phyloP scores from a whole-genome alignment of 2,113 vertebrate genomes.

The Corapipo altera region DNA sequence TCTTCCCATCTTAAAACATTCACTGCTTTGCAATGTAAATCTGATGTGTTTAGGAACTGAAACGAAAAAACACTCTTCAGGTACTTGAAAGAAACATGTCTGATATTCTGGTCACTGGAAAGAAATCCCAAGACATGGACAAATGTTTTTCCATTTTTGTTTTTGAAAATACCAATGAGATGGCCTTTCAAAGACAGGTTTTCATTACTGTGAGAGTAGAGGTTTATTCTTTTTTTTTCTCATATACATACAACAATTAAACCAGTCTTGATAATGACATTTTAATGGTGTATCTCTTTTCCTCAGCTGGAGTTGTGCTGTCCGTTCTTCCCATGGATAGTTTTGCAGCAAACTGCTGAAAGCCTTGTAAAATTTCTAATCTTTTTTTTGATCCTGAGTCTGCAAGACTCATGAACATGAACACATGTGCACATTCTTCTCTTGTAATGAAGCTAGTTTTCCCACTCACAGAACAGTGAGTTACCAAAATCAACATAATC shows the following conservation, averaged over 20 bases:
- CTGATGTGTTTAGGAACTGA: background rate
- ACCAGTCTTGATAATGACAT: background rate
- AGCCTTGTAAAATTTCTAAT: background rate
- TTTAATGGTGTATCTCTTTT: background rate
- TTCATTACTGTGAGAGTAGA: background rate
- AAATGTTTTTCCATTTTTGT: accelerated
- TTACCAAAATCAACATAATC: background rate
- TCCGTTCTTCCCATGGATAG: background rate
- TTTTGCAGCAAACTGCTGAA: background rate
- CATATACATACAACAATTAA: background rate
- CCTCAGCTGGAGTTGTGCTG: background rate
- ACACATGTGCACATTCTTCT: background rate
- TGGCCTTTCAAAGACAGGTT: background rate
- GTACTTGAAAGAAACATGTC: background rate
- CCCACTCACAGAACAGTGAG: background rate
- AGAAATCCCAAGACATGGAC: background rate
- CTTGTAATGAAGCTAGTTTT: background rate
- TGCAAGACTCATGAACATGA: background rate
- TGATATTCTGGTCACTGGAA: background rate
- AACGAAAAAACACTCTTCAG: background rate
- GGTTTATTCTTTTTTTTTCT: background rate
- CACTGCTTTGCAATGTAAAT: background rate
- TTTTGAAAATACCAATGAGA: background rate
- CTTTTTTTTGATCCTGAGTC: background rate
- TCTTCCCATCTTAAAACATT: background rate